These are phyloP conservation scores for Barnardius zonarius DNA, from an alignment of 2,113 vertebrate species.

Conservation along the genomic window DNA sequence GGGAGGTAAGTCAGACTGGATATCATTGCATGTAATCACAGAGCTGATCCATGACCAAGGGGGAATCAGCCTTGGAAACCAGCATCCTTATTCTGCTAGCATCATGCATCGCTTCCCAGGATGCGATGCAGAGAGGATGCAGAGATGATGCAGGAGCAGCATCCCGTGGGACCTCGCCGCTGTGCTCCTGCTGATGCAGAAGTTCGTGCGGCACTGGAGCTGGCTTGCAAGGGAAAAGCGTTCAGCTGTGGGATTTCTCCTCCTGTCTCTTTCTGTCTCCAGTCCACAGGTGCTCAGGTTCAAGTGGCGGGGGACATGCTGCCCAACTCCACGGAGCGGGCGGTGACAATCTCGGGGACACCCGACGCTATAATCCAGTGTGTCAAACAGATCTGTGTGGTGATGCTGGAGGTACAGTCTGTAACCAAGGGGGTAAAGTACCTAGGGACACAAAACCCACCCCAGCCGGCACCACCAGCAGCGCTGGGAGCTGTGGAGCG, in stretches of 20 bases:
- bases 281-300: constrained; percentile 98
- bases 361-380: constrained; percentile 98
- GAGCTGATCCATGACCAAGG: accelerated
- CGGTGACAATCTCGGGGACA: constrained; percentile 97
- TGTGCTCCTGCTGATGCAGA: background rate
- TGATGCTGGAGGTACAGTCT: constrained; percentile 96
- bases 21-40: accelerated
- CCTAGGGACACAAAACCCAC: background rate
- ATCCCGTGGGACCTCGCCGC: background rate
- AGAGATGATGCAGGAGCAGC: background rate
- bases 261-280: constrained; percentile 46
- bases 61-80: background rate
- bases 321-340: constrained; percentile 96
- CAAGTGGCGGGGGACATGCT: constrained; percentile 98
- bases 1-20: constrained; percentile 80
- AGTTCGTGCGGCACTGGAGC: accelerated
- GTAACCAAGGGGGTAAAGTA: constrained; percentile 67
- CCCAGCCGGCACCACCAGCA: background rate
- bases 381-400: constrained; percentile 99
- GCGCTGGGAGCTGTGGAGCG: background rate
- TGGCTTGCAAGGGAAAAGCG: background rate
- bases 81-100: background rate
- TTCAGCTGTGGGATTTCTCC: background rate
- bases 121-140: background rate
- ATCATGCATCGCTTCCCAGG: background rate